Evolutionary conservation across 1,140 invertebrate species (phyloP), one percentile per base, ranked within the genome.

Genomic region (Dufourea novaeangliae): DNA sequence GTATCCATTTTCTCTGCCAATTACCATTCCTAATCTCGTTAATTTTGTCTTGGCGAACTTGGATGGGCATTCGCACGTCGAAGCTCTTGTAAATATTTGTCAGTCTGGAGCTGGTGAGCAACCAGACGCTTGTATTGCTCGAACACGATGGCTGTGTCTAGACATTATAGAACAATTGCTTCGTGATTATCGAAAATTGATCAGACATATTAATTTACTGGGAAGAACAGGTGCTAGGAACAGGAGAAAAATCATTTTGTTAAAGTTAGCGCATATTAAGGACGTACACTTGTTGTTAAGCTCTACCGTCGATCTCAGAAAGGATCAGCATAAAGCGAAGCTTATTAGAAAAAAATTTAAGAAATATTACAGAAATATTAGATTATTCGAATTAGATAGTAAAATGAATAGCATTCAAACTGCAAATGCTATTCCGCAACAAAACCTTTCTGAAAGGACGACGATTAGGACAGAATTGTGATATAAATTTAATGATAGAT

Each of bases 1-100:
- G 29, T 97, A 95, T 90, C 95, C 96, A 20, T 91, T 91, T 70
- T 88, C 91, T 56, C 85, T 94, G 44, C 94, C 95, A 52, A 92
- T 96, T 25, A 95, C 95, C 20, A 91, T 95, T 39, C 90, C 94
- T 78, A 96, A 96, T 88, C 89, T 97, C 44, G 88, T 96, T 34
- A 94, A 94, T 67, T 97, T 97, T 87, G 94, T 97, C 7, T 88
- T 97, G 56, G 93, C 95, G 1, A 95, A 96, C 89, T 90, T 96
- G 57, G 90, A 94, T 1, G 88, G 80, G 41, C 89, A 92, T 78
- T 83, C 88, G 12, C 88, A 92, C 22, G 72, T 93, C 0, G 89
- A 92, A 61, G 92, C 91, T 14, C 66, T 93, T 20, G 80, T 91
- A 7, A 92, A 92, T 72, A 77, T 93, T n/a, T 93, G 92, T 72